A percentile compares a stretch with the other conserved stretches of the same genome.
phyloP scores from a whole-genome alignment of 1,140 invertebrate species.

The Hycleus cichorii region DNA sequence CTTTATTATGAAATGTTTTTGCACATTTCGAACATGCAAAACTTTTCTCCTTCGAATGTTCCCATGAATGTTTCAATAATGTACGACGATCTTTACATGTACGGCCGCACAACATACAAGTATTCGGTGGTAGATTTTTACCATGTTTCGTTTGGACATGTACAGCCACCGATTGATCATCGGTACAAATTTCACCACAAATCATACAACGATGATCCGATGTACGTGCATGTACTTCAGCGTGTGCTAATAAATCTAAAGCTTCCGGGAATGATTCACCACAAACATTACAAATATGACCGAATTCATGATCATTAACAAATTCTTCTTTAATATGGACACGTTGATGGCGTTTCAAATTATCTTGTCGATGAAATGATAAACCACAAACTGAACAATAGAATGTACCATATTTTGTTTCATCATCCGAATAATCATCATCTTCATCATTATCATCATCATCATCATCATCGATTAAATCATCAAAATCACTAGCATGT shows the following conservation, averaged over 20 bases:
- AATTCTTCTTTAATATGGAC: constrained; percentile 40
- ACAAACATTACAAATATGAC: constrained; percentile 65
- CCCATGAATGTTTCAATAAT: constrained; percentile 60
- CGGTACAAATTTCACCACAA: constrained; percentile 54
- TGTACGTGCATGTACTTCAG: constrained; percentile 61
- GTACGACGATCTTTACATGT: constrained; percentile 60
- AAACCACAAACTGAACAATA: constrained; percentile 69
- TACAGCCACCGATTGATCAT: constrained; percentile 48
- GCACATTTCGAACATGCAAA: constrained; percentile 55
- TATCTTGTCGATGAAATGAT: constrained; percentile 65
- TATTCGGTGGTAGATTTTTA: constrained; percentile 50
- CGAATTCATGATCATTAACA: constrained; percentile 34
- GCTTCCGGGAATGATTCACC: constrained; percentile 67
- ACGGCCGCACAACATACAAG: constrained; percentile 53
- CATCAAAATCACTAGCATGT: constrained; percentile 40
- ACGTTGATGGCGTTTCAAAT: constrained; percentile 61
- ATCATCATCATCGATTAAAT: constrained; percentile 39
- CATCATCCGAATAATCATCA: constrained; percentile 49
- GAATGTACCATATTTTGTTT: constrained; percentile 62
- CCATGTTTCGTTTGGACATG: constrained; percentile 51
- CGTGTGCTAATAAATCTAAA: constrained; percentile 65
- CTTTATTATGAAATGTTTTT: constrained; percentile 65
- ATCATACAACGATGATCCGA: constrained; percentile 52
- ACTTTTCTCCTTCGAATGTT: constrained; percentile 52
- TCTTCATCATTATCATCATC: constrained; percentile 45